Percentiles rank a stretch among this genome's conserved stretches.
Conservation (phyloP, 2,113 vertebrate species). For the Megaptera novaeangliae region DNA sequence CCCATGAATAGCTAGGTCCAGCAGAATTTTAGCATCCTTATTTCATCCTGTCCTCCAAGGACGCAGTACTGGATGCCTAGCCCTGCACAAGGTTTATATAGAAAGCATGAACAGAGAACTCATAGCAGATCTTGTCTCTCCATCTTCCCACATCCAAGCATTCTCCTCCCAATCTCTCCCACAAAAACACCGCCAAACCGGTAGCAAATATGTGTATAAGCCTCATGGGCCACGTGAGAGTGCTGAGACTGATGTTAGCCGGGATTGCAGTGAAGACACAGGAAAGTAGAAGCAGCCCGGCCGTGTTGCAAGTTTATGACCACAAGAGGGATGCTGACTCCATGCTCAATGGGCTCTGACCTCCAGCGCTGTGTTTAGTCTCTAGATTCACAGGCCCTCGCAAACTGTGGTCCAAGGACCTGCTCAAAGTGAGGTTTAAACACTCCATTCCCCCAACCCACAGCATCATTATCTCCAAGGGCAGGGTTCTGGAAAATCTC, state of each 20-base stretch:
- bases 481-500: background rate
- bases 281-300: background rate
- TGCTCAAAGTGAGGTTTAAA: background rate
- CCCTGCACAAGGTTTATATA: background rate
- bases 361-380: background rate
- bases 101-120: background rate
- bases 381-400: background rate
- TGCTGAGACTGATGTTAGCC: background rate
- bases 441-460: background rate
- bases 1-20: background rate
- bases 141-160: background rate
- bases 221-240: background rate
- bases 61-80: background rate
- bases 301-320: background rate
- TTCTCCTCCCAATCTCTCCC: background rate
- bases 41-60: background rate
- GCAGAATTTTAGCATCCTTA: background rate
- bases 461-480: background rate
- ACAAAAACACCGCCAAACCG: background rate
- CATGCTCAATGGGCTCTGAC: background rate
- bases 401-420: background rate
- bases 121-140: background rate
- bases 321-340: background rate
- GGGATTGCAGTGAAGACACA: fast-evolving
- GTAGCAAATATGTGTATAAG: background rate